Percentiles rank a stretch among this genome's conserved stretches.
Conservation (phyloP, 64 coral and sea anemone genomes). For the Orbicella faveolata region DNA sequence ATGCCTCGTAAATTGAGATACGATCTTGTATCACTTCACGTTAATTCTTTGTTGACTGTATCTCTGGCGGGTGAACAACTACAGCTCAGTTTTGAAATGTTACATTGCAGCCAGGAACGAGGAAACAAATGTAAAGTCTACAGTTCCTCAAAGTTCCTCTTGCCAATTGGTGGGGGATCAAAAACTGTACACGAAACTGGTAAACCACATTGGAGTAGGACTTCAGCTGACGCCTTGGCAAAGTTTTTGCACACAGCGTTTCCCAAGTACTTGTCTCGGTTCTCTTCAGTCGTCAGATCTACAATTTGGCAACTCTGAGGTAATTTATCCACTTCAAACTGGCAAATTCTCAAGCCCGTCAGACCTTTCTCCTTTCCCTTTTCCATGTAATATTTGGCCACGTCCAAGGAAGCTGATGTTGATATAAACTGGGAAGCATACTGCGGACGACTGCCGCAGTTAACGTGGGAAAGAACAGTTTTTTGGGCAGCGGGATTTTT, state of each 20-base stretch:
- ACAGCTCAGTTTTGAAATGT: no score
- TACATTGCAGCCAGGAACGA: no score
- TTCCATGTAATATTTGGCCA: conserved; percentile 4
- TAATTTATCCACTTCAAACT: not conserved
- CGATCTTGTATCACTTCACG: no score
- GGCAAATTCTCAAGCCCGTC: conserved; percentile 20
- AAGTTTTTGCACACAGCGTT: conserved; percentile 39
- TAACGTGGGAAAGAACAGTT: conserved; percentile 44
- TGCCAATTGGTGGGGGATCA: not conserved
- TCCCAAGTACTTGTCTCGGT: conserved; percentile 44
- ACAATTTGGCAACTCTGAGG: conserved; percentile 9
- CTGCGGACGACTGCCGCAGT: conserved; percentile 10
- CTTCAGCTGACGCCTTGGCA: conserved; percentile 29
- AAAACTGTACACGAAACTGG: conserved; percentile 30
- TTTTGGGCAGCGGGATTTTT: conserved; percentile 21
- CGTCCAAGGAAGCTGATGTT: not conserved
- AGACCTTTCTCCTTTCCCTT: conserved; percentile 29
- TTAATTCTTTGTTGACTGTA: no score
- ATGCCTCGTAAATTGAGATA: no score
- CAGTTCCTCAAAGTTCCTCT: no score
- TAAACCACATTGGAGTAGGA: conserved; percentile 27
- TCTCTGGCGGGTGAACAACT: no score
- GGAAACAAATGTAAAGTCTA: no score
- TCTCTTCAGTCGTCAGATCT: conserved; percentile 23
- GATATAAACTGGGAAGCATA: conserved; percentile 45